A percentile compares a stretch with the other conserved stretches of the same genome.
phyloP scores from a whole-genome alignment of 2,797 vertebrate species.

The Diplodus sargus region DNA sequence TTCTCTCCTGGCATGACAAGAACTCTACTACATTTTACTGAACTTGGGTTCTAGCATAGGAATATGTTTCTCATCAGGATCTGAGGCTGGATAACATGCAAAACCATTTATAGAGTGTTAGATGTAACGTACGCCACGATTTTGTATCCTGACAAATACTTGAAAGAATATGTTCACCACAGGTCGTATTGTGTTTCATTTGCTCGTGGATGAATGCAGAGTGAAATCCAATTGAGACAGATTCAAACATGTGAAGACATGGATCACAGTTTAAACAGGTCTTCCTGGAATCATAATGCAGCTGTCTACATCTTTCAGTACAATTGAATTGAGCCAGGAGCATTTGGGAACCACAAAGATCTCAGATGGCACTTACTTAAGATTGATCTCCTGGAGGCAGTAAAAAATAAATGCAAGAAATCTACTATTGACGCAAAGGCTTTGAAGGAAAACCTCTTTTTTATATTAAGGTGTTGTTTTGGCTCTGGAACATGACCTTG shows the following conservation, averaged over 20 bases:
- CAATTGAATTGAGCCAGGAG: slow-evolving; percentile 71
- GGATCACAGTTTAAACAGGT: slow-evolving; percentile 65
- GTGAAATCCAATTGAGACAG: slow-evolving; percentile 64
- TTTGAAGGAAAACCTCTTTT: slow-evolving; percentile 48
- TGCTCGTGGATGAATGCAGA: slow-evolving; percentile 59
- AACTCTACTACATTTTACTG: slow-evolving; percentile 31
- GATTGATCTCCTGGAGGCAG: slow-evolving; percentile 72
- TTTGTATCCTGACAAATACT: not conserved
- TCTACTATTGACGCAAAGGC: slow-evolving; percentile 61
- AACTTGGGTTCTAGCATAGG: not conserved
- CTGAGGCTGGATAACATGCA: slow-evolving; percentile 11
- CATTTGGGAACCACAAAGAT: slow-evolving; percentile 71
- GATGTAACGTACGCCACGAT: not conserved
- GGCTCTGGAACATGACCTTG: slow-evolving; percentile 81
- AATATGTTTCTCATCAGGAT: slow-evolving; percentile 7
- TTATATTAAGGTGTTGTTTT: slow-evolving; percentile 59
- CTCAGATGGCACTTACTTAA: slow-evolving; percentile 68
- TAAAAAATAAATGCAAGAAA: slow-evolving; percentile 66
- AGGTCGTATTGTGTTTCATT: slow-evolving; percentile 48
- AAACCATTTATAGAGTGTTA: not conserved
- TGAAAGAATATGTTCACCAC: slow-evolving; percentile 53
- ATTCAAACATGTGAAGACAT: slow-evolving; percentile 69
- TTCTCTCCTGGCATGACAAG: slow-evolving; percentile 25
- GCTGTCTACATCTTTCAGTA: slow-evolving; percentile 59
- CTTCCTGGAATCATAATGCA: slow-evolving; percentile 72